phyloP scores from a whole-genome alignment of 2,113 vertebrate genomes.

The Nesogale talazaci region DNA sequence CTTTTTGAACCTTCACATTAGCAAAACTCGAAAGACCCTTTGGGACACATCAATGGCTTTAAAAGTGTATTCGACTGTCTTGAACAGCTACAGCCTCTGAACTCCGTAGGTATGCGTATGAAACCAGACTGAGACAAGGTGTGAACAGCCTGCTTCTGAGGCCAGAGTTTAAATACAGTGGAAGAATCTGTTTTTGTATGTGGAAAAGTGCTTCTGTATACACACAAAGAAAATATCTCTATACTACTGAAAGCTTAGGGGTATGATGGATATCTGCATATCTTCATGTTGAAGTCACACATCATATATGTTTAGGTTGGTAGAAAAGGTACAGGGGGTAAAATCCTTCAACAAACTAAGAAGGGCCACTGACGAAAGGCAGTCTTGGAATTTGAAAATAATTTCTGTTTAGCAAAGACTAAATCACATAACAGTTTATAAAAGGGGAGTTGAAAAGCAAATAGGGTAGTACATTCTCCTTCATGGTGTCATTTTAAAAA shows the following conservation, averaged over 20 bases:
- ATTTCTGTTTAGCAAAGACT: conserved; percentile 6
- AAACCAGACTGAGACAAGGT: neutral
- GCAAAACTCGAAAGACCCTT: conserved; percentile 8
- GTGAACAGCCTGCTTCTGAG: conserved; percentile 1
- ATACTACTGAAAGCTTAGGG: neutral
- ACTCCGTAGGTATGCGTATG: neutral
- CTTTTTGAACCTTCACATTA: conserved; percentile 38
- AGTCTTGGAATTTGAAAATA: neutral
- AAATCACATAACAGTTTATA: neutral
- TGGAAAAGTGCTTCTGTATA: conserved; percentile 14
- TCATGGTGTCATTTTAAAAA: neutral
- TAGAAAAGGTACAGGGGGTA: neutral
- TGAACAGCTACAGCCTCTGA: conserved; percentile 35
- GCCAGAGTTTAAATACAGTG: conserved; percentile 55
- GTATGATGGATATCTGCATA: neutral
- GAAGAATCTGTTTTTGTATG: conserved; percentile 45
- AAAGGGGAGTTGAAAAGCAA: neutral
- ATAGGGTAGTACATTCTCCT: neutral
- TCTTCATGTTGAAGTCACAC: neutral
- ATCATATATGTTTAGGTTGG: neutral
- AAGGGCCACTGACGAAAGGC: neutral
- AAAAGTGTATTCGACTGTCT: conserved; percentile 25
- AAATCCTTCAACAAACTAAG: neutral
- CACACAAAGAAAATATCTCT: neutral
- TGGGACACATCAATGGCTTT: neutral